Evolutionary conservation across 2,797 vertebrate species (phyloP).

Genomic region (Cynodonichthys magdalenae): DNA sequence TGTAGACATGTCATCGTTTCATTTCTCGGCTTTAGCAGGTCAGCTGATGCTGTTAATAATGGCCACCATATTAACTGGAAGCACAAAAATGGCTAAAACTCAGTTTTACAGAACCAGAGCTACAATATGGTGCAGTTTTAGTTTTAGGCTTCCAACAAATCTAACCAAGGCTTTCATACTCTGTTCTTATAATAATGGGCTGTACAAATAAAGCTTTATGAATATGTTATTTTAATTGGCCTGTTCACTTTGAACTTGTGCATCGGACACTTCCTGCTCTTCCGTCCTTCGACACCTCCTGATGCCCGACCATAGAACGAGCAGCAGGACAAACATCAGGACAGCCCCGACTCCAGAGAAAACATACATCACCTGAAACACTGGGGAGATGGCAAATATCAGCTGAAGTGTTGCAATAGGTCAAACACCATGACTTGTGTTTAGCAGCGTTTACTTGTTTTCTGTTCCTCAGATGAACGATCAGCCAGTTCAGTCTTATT

Average conservation of each 20-base stretch:
- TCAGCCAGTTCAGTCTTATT: slow-evolving; percentile 33
- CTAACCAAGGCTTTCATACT: neutral
- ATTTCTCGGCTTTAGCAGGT: too few relatives aligned
- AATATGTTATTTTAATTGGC: slow-evolving; percentile 40
- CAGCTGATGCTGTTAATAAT: too few relatives aligned
- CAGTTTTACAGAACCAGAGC: too few relatives aligned
- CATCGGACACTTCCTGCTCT: neutral
- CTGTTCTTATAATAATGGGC: neutral
- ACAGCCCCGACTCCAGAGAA: slow-evolving; percentile 78
- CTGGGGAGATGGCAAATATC: slow-evolving; percentile 15
- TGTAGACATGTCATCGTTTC: too few relatives aligned
- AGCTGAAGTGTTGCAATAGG: neutral
- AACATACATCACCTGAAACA: slow-evolving; percentile 35
- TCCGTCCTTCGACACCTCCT: slow-evolving; percentile 22
- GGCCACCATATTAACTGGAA: too few relatives aligned
- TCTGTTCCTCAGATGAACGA: slow-evolving; percentile 13
- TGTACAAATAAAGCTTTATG: neutral
- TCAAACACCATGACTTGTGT: neutral
- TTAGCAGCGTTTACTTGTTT: slow-evolving; percentile 23
- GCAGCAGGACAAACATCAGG: slow-evolving; percentile 58
- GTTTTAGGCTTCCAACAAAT: too few relatives aligned
- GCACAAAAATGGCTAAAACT: too few relatives aligned
- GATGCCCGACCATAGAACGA: neutral
- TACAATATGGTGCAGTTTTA: too few relatives aligned
- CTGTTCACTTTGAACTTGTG: slow-evolving; percentile 11